A percentile compares a stretch with the other conserved stretches of the same genome.
Conservation (phyloP, 1,140 invertebrate species). For the Danaus melanippus region DNA sequence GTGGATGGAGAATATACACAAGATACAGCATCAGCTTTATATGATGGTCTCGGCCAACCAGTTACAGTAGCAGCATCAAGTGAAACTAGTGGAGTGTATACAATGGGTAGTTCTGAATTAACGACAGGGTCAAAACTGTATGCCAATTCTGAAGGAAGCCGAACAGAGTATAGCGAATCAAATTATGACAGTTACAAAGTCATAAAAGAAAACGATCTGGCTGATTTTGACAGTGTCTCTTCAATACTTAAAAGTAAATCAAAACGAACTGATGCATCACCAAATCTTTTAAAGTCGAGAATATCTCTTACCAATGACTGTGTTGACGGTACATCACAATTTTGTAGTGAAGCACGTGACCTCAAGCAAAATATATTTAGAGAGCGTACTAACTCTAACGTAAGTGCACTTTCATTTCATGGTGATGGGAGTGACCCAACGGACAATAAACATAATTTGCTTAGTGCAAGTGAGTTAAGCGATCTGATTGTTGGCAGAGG, state of each 20-base stretch:
- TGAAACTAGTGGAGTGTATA: conserved; percentile 85
- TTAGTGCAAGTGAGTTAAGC: conserved; percentile 85
- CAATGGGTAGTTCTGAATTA: conserved; percentile 80
- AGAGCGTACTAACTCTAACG: conserved; percentile 81
- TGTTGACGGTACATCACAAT: conserved; percentile 61
- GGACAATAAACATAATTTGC: conserved; percentile 79
- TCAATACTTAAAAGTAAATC: conserved; percentile 64
- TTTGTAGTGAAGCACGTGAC: conserved; percentile 32
- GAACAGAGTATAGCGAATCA: conserved; percentile 62
- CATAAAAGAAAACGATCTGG: conserved; percentile 57
- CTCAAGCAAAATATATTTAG: conserved; percentile 68
- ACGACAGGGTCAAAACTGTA: conserved; percentile 58
- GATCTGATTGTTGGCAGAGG: conserved; percentile 85
- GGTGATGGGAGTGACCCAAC: conserved; percentile 90
- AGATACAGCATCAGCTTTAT: conserved; percentile 68
- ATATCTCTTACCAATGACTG: conserved; percentile 55
- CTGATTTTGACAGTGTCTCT: conserved; percentile 64
- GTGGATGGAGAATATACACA: conserved; percentile 72
- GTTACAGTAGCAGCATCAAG: conserved; percentile 74
- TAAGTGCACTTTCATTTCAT: conserved; percentile 83
- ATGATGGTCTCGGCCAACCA: conserved; percentile 60
- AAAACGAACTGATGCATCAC: conserved; percentile 37
- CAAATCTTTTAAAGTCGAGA: conserved; percentile 33
- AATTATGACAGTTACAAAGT: conserved; percentile 72
- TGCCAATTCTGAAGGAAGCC: conserved; percentile 45